Evolutionary conservation across 2,113 vertebrate species (phyloP).

Genomic region (Tragelaphus scriptus): DNA sequence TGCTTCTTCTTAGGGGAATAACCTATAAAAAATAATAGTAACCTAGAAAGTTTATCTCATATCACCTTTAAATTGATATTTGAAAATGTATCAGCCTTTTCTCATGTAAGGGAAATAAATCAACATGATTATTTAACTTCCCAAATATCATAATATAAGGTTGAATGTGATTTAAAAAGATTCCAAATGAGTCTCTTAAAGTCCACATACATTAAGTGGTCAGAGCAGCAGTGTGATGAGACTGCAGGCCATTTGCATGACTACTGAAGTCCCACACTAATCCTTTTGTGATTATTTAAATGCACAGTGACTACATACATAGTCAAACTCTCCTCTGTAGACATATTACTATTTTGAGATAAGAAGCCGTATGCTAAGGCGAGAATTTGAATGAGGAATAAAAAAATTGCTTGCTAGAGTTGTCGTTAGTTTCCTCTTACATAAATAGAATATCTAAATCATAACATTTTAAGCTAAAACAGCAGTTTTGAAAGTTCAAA

Average conservation of each 20-base stretch:
- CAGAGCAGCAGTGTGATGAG: background rate
- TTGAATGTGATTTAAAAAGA: constrained; percentile 8
- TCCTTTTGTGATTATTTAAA: constrained; percentile 33
- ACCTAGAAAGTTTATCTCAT: background rate
- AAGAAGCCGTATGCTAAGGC: constrained; percentile 4
- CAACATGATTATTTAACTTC: background rate
- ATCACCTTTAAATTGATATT: background rate
- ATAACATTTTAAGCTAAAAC: constrained; percentile 78
- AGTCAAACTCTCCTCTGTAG: background rate
- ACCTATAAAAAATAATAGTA: background rate
- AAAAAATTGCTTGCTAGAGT: constrained; percentile 37
- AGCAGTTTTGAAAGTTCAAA: constrained; percentile 85
- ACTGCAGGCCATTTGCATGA: background rate
- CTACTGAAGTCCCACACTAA: background rate
- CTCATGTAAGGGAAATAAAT: rapidly evolving
- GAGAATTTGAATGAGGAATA: constrained; percentile 48
- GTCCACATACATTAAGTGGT: background rate
- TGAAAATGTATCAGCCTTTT: background rate
- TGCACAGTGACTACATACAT: background rate
- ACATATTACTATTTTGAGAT: constrained; percentile 31
- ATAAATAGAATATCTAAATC: constrained; percentile 58
- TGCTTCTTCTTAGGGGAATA: background rate
- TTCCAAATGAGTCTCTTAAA: background rate
- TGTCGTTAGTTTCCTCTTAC: constrained; percentile 20
- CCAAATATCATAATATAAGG: background rate